These are phyloP conservation scores for Antheraea mylitta DNA, from an alignment of 1,140 invertebrate genomes.

Conservation along the genomic window DNA sequence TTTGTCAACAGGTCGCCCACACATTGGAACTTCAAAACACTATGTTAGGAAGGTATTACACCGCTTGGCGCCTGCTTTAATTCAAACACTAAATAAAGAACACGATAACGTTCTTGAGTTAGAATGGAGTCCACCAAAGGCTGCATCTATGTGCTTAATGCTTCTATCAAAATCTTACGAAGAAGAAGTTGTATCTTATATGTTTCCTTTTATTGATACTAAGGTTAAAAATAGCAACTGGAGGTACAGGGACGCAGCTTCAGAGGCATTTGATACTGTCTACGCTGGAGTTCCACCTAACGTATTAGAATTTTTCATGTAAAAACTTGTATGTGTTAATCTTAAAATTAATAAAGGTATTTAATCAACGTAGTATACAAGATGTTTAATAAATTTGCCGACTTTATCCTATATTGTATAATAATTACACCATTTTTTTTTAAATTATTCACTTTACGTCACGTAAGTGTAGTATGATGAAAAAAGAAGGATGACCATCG, in stretches of 20 bases:
- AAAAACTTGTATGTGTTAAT: no score
- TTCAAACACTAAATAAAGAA: slow-evolving; percentile 97
- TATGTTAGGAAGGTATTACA: slow-evolving; percentile 98
- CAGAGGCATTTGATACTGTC: slow-evolving; percentile 99
- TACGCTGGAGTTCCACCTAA: slow-evolving; percentile 94
- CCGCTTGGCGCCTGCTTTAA: slow-evolving; percentile 95
- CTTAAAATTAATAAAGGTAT: no score
- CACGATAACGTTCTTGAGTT: slow-evolving; percentile 97
- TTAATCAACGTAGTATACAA: no score
- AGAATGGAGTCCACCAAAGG: slow-evolving; percentile 99
- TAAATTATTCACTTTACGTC: no score
- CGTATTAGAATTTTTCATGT: slow-evolving; percentile 89
- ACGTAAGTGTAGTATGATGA: no score
- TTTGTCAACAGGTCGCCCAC: slow-evolving; percentile 85
- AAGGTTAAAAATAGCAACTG: slow-evolving; percentile 97
- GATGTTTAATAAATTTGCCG: no score
- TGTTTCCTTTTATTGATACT: slow-evolving; percentile 97
- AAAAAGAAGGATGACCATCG: no score
- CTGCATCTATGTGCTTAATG: slow-evolving; percentile 99
- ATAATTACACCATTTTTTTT: no score
- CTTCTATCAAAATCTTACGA: slow-evolving; percentile 97
- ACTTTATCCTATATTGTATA: no score
- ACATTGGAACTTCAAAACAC: slow-evolving; percentile 91
- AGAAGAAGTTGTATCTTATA: slow-evolving; percentile 96
- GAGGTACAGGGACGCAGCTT: slow-evolving; percentile 96